Evolutionary conservation across 35 echinoderm and acorn worm species (phyloP).

Genomic region (Ophioderma brevispina): DNA sequence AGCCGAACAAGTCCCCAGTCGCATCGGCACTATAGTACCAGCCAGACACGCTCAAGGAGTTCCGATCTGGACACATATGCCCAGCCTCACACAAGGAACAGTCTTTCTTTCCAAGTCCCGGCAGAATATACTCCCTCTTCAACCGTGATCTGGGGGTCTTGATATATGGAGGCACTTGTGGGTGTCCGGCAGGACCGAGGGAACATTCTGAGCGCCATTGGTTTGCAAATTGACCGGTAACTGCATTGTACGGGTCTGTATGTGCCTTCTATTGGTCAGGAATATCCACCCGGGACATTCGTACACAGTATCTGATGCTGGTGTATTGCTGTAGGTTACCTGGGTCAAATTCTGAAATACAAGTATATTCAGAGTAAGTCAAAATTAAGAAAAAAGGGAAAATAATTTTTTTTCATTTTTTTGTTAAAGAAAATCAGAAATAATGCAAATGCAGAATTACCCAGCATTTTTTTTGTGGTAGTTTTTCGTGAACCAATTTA

Average conservation of each 20-base stretch:
- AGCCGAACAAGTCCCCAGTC: constrained; percentile 76
- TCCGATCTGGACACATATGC: constrained; percentile 73
- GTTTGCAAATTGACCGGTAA: constrained; percentile 72
- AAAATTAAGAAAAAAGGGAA: too few species aligned
- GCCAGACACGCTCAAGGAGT: constrained; percentile 53
- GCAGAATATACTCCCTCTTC: constrained; percentile 82
- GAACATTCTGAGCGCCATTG: constrained; percentile 74
- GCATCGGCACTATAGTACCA: constrained; percentile 72
- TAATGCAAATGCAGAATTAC: too few species aligned
- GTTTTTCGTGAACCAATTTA: too few species aligned
- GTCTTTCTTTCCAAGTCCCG: constrained; percentile 60
- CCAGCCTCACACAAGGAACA: constrained; percentile 83
- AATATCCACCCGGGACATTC: constrained; percentile 74
- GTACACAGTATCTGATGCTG: constrained; percentile 74
- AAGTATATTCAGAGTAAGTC: too few species aligned
- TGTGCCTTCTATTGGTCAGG: constrained; percentile 68
- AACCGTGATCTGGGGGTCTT: constrained; percentile 71
- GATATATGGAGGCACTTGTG: constrained; percentile 83
- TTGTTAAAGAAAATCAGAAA: too few species aligned
- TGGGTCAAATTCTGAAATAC: constrained; percentile 52
- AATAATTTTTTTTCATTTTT: too few species aligned
- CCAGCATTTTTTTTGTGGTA: too few species aligned
- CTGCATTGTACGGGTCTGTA: constrained; percentile 55
- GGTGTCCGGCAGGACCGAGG: constrained; percentile 70
- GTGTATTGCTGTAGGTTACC: constrained; percentile 76